A percentile compares a stretch with the other conserved stretches of the same genome.
Evolutionary conservation across 2,888 invertebrate genomes (phyloP).

Genomic region (Fragum whitleyi): DNA sequence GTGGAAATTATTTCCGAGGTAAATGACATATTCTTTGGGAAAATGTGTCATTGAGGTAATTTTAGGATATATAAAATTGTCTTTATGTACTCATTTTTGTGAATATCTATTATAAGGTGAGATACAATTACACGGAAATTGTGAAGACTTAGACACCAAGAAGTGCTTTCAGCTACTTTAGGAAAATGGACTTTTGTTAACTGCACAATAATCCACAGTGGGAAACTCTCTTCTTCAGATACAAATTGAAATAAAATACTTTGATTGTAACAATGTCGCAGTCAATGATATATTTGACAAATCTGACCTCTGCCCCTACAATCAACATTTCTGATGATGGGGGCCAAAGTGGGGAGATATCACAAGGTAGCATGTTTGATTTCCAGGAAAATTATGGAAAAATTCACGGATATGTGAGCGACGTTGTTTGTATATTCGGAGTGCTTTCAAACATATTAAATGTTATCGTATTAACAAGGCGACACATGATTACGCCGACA

Average conservation of each 20-base stretch:
- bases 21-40: neutral
- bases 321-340: constrained; percentile 14
- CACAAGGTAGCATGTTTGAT: constrained; percentile 55
- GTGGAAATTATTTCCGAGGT: neutral
- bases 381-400: constrained; percentile 77
- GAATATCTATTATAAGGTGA: neutral
- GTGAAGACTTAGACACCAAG: no score
- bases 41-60: neutral
- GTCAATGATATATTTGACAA: neutral
- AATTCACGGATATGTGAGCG: constrained; percentile 93
- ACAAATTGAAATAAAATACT: no score
- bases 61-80: neutral
- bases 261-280: constrained; percentile 8
- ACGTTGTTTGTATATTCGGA: constrained; percentile 95
- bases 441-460: constrained; percentile 96
- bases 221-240: no score
- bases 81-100: neutral
- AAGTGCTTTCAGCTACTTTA: no score
- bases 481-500: constrained; percentile 95
- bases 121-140: neutral
- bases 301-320: constrained; percentile 1
- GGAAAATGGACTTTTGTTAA: no score
- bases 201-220: no score
- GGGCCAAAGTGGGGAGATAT: neutral
- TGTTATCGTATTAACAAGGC: constrained; percentile 93